Conservation (phyloP, 2,113 vertebrate species). For the Cynocephalus volans region DNA sequence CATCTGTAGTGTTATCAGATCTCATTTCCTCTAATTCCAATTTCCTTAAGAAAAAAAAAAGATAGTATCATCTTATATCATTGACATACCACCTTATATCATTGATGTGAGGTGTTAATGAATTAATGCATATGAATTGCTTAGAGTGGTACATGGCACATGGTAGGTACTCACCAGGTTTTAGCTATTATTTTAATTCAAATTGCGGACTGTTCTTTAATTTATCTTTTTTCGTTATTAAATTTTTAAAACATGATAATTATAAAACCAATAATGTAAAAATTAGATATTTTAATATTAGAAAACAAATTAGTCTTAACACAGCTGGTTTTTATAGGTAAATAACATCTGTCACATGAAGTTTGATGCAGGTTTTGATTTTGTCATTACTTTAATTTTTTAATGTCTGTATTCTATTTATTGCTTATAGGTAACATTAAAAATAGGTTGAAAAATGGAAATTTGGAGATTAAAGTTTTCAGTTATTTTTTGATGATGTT, state of each 20-base stretch:
- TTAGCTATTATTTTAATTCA: conserved; percentile 40
- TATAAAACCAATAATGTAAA: conserved; percentile 53
- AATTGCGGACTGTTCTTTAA: not conserved
- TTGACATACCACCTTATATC: not conserved
- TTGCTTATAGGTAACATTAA: conserved; percentile 52
- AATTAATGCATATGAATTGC: not conserved
- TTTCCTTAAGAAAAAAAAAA: conserved; percentile 52
- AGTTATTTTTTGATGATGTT: conserved; percentile 27
- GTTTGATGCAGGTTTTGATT: conserved; percentile 40
- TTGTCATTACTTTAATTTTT: conserved; percentile 47
- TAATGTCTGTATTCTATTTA: conserved; percentile 50
- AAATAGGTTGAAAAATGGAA: conserved; percentile 39
- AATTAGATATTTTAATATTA: conserved; percentile 60
- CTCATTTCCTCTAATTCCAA: not conserved
- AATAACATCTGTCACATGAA: conserved; percentile 1
- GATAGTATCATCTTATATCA: not conserved
- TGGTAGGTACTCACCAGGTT: not conserved
- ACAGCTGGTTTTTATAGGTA: conserved; percentile 36
- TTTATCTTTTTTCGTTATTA: not conserved
- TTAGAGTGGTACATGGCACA: not conserved
- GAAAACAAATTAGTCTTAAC: not conserved
- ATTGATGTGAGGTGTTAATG: not conserved
- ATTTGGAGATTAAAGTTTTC: conserved; percentile 8
- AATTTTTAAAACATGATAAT: conserved; percentile 25
- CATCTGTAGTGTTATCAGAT: not conserved